These are phyloP conservation scores for Notolepis coatsorum DNA, from an alignment of 2,797 vertebrate species.

Conservation along the genomic window DNA sequence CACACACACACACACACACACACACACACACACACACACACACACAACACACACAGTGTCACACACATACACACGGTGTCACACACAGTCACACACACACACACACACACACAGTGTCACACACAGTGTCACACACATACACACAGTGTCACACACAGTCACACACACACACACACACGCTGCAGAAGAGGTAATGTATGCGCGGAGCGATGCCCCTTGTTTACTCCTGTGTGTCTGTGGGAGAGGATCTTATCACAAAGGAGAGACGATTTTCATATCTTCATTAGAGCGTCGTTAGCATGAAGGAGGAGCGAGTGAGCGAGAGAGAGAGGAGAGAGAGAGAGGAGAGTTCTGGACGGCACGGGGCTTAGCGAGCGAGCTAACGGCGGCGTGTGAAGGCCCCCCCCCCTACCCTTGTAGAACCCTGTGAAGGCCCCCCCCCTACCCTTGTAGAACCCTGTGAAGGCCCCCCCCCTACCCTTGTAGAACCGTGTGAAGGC, in stretches of 20 bases:
- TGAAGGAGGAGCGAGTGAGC: slow-evolving; percentile 39
- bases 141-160: slow-evolving; percentile 1
- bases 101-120: slow-evolving; percentile 47
- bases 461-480: too few species aligned
- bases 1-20: not conserved
- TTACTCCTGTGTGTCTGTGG: slow-evolving; percentile 71
- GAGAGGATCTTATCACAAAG: slow-evolving; percentile 77
- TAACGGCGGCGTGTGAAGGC: too few species aligned
- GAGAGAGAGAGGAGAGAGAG: slow-evolving; percentile 13
- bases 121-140: slow-evolving; percentile 34
- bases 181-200: slow-evolving; percentile 76
- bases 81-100: slow-evolving; percentile 31
- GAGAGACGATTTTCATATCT: slow-evolving; percentile 73
- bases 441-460: too few species aligned
- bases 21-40: not conserved
- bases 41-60: slow-evolving; percentile 28
- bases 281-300: slow-evolving; percentile 64
- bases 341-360: slow-evolving; percentile 38
- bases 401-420: too few species aligned
- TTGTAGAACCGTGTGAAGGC: too few species aligned
- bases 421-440: too few species aligned
- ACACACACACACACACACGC: slow-evolving; percentile 50
- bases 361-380: too few species aligned
- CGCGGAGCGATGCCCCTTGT: slow-evolving; percentile 65
- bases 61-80: slow-evolving; percentile 31